A percentile compares a stretch with the other conserved stretches of the same genome.
Conservation (phyloP, 2,113 vertebrate genomes). For the Nanger granti region DNA sequence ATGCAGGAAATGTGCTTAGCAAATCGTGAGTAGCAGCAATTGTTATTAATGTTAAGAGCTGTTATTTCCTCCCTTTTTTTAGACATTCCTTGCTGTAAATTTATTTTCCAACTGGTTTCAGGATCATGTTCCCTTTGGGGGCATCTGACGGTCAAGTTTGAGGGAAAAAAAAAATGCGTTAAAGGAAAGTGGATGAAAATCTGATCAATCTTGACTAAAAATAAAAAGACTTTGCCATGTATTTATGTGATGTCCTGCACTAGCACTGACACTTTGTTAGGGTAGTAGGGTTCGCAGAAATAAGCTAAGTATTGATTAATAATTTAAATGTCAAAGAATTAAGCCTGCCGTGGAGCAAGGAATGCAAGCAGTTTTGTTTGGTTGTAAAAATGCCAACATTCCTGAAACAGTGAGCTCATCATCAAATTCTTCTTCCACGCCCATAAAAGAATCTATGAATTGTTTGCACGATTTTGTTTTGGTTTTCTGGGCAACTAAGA, state of each 20-base stretch:
- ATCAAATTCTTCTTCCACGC: neutral
- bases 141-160: neutral
- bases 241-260: neutral
- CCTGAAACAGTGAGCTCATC: slow-evolving; percentile 49
- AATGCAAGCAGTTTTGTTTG: neutral
- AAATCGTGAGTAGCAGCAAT: neutral
- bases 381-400: slow-evolving; percentile 28
- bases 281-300: neutral
- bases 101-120: slow-evolving; percentile 25
- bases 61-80: neutral
- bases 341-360: neutral
- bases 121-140: neutral
- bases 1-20: neutral
- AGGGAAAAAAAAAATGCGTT: neutral
- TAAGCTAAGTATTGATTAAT: neutral
- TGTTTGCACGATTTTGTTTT: slow-evolving; percentile 13
- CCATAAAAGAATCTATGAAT: neutral
- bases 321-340: neutral
- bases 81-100: neutral
- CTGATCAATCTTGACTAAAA: neutral
- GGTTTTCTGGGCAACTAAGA: neutral
- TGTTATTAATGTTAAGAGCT: neutral
- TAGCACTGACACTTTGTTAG: neutral
- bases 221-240: neutral
- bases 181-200: neutral